Base-by-base conservation (phyloP, 2,797 vertebrate genomes). In the Rhyacichthys aspro region DNA sequence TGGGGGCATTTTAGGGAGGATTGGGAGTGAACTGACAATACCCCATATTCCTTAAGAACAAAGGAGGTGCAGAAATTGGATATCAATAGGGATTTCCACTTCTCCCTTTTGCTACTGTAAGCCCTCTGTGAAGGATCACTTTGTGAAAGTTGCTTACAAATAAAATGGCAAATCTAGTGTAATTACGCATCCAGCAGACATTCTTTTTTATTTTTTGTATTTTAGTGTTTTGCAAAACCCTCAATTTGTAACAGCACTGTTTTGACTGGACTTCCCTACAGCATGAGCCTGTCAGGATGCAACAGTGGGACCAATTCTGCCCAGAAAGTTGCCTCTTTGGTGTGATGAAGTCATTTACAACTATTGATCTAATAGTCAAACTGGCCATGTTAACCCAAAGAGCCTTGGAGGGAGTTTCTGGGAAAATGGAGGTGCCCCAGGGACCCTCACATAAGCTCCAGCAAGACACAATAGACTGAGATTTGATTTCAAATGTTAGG, bases 341-440 rank as follows among this genome's bases (percentile, higher is more conserved):
- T 76, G 81, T 78, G 86, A 92, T 92, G 80, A 92, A 91, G 88
- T 91, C 88, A 88, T 91, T 93, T 92, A 89, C 86, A 90, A 88
- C 87, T 92, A 92, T 92, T 91, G 91, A 91, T 93, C 85, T 86
- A 72, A 87, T 86, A 84, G 89, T 93, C 84, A 88, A 91, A 90
- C 81, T 63, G 82, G 78, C 73, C 85, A 86, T 81, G 87, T 90
- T 92, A 90, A 91, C 89, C 86, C 83, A 82, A 88, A 84, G 83
- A 87, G 87, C 86, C 89, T 85, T 81, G 76, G 78, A 89, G 84
- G 87, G 83, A 86, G 86, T 86, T 88, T 87, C 83, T 89, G 88
- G 84, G 85, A 81, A 89, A 88, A 82, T 83, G 81, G 77, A 88
- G 74, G 82, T 23, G 76, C 91, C 79, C 84, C 61, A 52, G 88